Percentiles rank a stretch among this genome's conserved stretches.
Evolutionary conservation across 1,140 invertebrate species (phyloP).

Genomic region (Phymorhynchus buccinoides): DNA sequence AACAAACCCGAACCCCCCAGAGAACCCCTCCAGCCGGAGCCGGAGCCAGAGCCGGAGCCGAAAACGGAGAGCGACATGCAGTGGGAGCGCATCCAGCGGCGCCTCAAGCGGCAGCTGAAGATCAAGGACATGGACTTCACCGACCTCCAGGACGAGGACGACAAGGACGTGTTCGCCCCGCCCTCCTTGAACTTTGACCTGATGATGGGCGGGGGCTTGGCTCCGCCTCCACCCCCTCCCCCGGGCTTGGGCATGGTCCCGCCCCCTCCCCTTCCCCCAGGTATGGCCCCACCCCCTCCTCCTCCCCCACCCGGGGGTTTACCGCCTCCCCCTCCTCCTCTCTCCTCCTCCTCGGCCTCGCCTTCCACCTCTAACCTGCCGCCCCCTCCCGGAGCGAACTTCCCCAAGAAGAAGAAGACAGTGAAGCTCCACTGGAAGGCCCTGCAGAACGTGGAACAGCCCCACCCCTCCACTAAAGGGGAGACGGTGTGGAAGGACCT

Average conservation of each 20-base stretch:
- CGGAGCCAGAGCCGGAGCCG: conserved; percentile 77
- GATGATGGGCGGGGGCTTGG: conserved; percentile 69
- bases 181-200: conserved; percentile 48
- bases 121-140: conserved; percentile 98
- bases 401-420: conserved; percentile 96
- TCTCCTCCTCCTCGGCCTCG: conserved; percentile 69
- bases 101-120: conserved; percentile 86
- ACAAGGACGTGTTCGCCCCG: conserved; percentile 71
- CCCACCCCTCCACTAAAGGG: conserved; percentile 79
- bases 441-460: conserved; percentile 74
- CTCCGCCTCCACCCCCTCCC: conserved; percentile 75
- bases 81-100: conserved; percentile 92
- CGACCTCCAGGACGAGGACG: conserved; percentile 82
- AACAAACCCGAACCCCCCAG: conserved; percentile 63
- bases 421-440: conserved; percentile 99
- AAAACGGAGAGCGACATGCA: conserved; percentile 94
- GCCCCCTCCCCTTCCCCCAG: conserved; percentile 69
- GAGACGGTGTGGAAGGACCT: conserved; percentile 96
- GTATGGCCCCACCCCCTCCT: conserved; percentile 62
- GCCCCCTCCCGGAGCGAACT: conserved; percentile 72
- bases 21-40: conserved; percentile 73
- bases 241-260: conserved; percentile 71
- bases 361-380: conserved; percentile 66
- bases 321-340: conserved; percentile 74
- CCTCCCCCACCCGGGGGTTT: conserved; percentile 69